Evolutionary conservation across 2,797 vertebrate species (phyloP), one percentile per base, ranked within the genome.

Genomic region (Hirundo rustica): DNA sequence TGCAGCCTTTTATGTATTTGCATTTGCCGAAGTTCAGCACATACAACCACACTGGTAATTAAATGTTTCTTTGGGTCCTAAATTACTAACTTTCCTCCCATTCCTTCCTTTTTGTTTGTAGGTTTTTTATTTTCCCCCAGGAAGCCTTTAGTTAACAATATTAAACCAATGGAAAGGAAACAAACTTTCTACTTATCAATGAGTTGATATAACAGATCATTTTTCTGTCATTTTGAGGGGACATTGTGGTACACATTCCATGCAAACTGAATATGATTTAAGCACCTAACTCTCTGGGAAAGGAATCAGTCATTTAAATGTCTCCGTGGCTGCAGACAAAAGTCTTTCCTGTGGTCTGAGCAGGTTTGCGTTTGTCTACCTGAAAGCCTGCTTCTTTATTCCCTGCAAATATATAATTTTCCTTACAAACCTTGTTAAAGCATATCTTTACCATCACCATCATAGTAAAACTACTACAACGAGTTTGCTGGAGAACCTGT

Each of bases 291-390:
- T 90, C 83, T 62, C 50, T 90, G 89, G 92, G 89, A 86, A 92
- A 94, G 51, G 30, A 91, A 66, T 58, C 32, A 11, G 76, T 86
- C 62, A 78, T 95, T 96, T 93, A 92, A 94, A 88, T 95, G 83
- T 95, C 83, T 95, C 82, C 64, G 26, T 66, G 26, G 51, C 88
- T 88, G 58, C 88, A 94, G 85, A 96, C 83, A 42, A 57, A 74
- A 80, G 60, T 60, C n/a, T 95, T 45, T 84, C 70, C 88, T 75
- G 62, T 85, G n/a, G 20, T 85, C 76, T 96, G 50, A 89, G 58
- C 42, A 84, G 58, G 38, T 75, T 95, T 81, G 36, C 2, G 0
- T 96, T 92, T 88, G 62, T 83, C 93, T 88, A 22, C 70, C 51
- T 48, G 51, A 94, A 85, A 81, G 73, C 5, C 2, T 72, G 13